Evolutionary conservation across 2,113 vertebrate species (phyloP).

Genomic region (Ptyas mucosa): DNA sequence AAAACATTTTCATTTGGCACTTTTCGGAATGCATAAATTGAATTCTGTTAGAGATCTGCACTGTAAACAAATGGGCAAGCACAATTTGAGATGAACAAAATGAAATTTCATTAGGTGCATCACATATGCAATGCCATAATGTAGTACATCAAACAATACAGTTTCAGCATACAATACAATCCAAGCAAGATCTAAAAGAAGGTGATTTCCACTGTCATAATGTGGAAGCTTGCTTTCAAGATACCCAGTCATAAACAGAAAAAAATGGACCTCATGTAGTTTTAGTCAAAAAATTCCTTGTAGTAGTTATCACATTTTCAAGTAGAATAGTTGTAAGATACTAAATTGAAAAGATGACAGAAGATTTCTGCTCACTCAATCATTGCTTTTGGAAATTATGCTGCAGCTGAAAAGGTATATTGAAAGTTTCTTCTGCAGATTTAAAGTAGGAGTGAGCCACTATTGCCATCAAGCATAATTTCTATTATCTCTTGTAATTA

Average conservation of each 20-base stretch:
- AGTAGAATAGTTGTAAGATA: neutral
- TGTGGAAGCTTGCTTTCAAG: neutral
- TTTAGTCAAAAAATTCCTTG: neutral
- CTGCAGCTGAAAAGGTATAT: neutral
- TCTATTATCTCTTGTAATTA: neutral
- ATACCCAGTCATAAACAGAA: neutral
- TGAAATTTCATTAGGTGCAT: neutral
- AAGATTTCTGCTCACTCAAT: neutral
- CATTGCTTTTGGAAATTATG: neutral
- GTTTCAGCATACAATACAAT: neutral
- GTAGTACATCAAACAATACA: neutral
- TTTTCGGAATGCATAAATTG: neutral
- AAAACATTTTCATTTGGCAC: slow-evolving; percentile 10
- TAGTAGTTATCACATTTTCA: neutral
- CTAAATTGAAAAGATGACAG: neutral
- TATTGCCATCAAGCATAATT: neutral
- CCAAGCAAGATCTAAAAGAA: neutral
- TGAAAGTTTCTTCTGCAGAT: neutral
- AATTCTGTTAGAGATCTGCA: neutral
- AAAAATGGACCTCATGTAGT: neutral
- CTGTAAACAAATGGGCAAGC: slow-evolving; percentile 11
- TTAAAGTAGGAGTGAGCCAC: neutral
- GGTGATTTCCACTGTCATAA: neutral
- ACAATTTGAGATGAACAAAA: neutral
- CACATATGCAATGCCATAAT: neutral